Evolutionary conservation across 2,113 vertebrate genomes (phyloP).

Genomic region (Apodemus speciosus): DNA sequence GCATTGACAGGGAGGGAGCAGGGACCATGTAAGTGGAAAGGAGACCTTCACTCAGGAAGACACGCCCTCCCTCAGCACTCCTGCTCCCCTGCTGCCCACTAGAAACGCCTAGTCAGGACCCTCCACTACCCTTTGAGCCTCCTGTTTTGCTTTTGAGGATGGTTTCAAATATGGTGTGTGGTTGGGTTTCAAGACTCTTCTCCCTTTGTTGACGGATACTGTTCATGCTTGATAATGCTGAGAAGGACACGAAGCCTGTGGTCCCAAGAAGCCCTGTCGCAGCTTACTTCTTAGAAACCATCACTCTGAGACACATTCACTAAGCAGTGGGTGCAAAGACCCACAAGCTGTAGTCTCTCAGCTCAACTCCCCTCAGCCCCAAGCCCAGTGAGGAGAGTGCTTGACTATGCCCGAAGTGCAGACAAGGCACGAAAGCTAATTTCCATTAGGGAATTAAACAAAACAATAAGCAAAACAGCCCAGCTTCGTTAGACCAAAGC

Average conservation of each 20-base stretch:
- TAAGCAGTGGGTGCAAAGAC: neutral
- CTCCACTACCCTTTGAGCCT: neutral
- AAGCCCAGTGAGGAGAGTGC: neutral
- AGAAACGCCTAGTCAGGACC: neutral
- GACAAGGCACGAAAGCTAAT: neutral
- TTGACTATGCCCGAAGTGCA: neutral
- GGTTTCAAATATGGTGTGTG: neutral
- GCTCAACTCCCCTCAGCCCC: neutral
- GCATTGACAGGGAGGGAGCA: conserved; percentile 10
- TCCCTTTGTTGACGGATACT: neutral
- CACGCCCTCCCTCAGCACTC: neutral
- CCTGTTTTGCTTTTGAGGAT: neutral
- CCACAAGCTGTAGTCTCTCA: neutral
- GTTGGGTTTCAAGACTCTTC: neutral
- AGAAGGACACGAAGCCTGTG: neutral
- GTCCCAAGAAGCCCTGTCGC: neutral
- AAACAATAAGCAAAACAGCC: neutral
- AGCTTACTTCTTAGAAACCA: neutral
- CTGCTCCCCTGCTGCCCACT: neutral
- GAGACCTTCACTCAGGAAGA: neutral
- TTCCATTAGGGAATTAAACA: conserved; percentile 52
- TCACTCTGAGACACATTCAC: neutral
- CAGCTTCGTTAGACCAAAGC: conserved; percentile 4
- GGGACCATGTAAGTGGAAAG: neutral
- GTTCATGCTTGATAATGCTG: neutral